Evolutionary conservation across 2,113 vertebrate species (phyloP).

Genomic region (Nerophis lumbriciformis): DNA sequence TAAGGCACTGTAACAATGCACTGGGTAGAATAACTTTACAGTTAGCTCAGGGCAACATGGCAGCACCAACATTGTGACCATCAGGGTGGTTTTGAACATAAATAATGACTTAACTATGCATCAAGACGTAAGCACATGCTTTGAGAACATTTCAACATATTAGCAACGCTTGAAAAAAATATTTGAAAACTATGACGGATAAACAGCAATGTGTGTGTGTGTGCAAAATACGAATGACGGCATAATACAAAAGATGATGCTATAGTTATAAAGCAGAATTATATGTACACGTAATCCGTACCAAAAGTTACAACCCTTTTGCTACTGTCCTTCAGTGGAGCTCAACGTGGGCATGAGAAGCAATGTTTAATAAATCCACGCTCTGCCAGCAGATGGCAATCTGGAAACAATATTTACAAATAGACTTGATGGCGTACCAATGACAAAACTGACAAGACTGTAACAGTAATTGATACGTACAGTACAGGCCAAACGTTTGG

Average conservation of each 20-base stretch:
- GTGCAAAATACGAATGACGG: conserved; percentile 50
- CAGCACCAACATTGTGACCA: conserved; percentile 39
- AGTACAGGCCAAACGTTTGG: too few species aligned
- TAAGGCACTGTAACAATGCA: conserved; percentile 64
- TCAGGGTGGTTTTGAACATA: conserved; percentile 24
- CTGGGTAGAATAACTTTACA: conserved; percentile 20
- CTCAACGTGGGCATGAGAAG: conserved; percentile 62
- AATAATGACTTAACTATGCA: conserved; percentile 26
- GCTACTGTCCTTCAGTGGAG: conserved; percentile 69
- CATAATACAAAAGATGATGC: conserved; percentile 1
- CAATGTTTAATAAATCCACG: conserved; percentile 74
- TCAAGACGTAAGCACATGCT: conserved; percentile 23
- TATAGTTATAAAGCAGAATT: conserved; percentile 13
- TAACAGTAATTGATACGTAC: conserved; percentile 39
- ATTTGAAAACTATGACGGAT: conserved; percentile 35
- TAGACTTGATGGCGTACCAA: conserved; percentile 11
- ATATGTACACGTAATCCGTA: conserved; percentile 34
- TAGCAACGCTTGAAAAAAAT: conserved; percentile 35
- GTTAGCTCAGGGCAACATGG: conserved; percentile 5
- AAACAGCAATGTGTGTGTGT: conserved; percentile 44
- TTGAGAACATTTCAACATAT: conserved; percentile 14
- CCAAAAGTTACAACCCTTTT: conserved; percentile 61
- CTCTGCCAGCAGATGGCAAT: conserved; percentile 89
- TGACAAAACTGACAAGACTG: conserved; percentile 27
- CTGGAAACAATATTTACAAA: conserved; percentile 78